These are phyloP conservation scores for Brachionus calyciflorus DNA, from an alignment of 1,140 invertebrate genomes.

Conservation along the genomic window DNA sequence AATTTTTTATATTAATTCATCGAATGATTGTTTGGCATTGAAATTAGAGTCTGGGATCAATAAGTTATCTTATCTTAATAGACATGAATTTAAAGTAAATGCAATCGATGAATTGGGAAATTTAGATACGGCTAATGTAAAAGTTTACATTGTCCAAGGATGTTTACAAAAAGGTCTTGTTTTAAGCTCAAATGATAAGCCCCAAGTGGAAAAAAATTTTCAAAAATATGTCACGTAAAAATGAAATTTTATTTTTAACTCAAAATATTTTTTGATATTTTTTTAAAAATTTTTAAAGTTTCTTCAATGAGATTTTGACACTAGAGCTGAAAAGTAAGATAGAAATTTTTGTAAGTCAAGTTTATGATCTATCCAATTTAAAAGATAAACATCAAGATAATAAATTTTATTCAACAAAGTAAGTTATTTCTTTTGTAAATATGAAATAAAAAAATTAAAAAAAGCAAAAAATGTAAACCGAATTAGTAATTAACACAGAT, in stretches of 20 bases:
- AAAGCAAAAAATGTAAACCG: too few relatives aligned
- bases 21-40: background rate
- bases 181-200: background rate
- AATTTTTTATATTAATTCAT: background rate
- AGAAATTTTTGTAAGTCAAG: background rate
- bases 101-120: background rate
- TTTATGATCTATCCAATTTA: background rate
- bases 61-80: background rate
- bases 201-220: background rate
- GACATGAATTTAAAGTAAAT: background rate
- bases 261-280: background rate
- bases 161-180: background rate
- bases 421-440: too few relatives aligned
- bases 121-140: background rate
- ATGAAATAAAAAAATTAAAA: too few relatives aligned
- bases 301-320: background rate
- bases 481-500: too few relatives aligned
- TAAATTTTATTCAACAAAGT: slow-evolving; percentile 12
- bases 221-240: background rate
- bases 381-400: background rate
- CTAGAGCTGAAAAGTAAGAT: slow-evolving; percentile 3
- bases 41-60: background rate
- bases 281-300: background rate
- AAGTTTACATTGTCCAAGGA: background rate
- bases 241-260: background rate